Evolutionary conservation across 2,888 invertebrate genomes (phyloP).

Genomic region (Rhogogaster chlorosoma): DNA sequence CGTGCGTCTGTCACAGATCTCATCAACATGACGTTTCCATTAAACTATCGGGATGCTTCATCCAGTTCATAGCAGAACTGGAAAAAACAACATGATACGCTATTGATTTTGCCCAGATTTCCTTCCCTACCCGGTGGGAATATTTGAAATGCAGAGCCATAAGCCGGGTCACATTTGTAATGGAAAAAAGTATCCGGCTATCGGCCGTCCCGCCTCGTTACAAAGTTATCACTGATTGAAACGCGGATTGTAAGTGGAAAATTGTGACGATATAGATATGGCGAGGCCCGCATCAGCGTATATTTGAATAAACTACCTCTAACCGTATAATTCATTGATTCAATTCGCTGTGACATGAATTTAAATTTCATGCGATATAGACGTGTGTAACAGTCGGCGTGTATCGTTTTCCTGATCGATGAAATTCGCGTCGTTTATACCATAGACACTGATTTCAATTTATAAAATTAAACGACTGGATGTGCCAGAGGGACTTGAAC

Average conservation of each 20-base stretch:
- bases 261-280: not conserved
- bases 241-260: constrained; percentile 23
- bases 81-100: not conserved
- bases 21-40: not conserved
- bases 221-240: constrained; percentile 19
- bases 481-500: not conserved
- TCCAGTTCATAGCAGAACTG: not conserved
- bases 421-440: not conserved
- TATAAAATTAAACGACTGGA: not conserved
- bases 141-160: not conserved
- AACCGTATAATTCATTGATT: not conserved
- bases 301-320: not conserved
- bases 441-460: constrained; percentile 2
- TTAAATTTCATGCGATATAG: not conserved
- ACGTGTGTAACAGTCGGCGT: not conserved
- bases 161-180: not conserved
- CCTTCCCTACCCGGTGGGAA: not conserved
- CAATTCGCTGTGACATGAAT: constrained; percentile 4
- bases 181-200: not conserved
- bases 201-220: not conserved
- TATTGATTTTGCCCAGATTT: not conserved
- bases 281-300: not conserved
- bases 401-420: not conserved
- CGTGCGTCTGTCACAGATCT: not conserved
- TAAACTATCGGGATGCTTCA: not conserved